Base-by-base conservation (phyloP, 1,140 invertebrate genomes). In the Dendrolimus kikuchii region DNA sequence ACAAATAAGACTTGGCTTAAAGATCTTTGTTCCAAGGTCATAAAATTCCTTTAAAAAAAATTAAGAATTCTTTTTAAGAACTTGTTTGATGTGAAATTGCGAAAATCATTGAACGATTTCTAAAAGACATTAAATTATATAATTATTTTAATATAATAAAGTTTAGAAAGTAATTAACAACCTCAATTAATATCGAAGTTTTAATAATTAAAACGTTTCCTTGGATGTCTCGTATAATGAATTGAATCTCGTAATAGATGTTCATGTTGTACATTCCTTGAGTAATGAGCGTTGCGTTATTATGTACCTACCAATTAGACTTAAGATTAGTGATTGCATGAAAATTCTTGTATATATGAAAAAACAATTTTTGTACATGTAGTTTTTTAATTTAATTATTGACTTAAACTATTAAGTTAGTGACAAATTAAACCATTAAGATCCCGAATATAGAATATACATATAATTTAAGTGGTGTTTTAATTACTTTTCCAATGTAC, bases 321-420 rank as follows among this genome's bases (percentile, higher is more conserved):
- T 47, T 65, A 63, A 68, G 66, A 54, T 56, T 69, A 66, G 59
- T 55, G 46, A 61, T 55, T 69, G 66, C 66, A 66, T 69, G 62
- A 55, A 54, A 62, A 68, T 64, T 71, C 52, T 60, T 71, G 62
- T 64, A 68, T 71, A 71, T 68, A 23, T 23, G 23, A 23, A 66
- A 66, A 64, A 68, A 51, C 63, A 64, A 69, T 70, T 66, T 70
- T 70, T 64, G 67, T 70, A 70, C 66, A 68, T 68, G 62, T 62
- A 62, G 59, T 54, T 59, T 67, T 23, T 61, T 61, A 67, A 61
- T 67, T 67, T 67, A 67, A 64, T 61, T 64, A 66, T 62, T 67
- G 59, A 67, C 10, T 5, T 60, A 3, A 23, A 23, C 1, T 2
- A 23, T 23, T 23, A 23, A 60, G 53, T 61, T 67, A 67, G 65